A percentile compares a stretch with the other conserved stretches of the same genome.
These are phyloP conservation scores for Hartigia nigra DNA, from an alignment of 2,888 invertebrate species.

Conservation along the genomic window DNA sequence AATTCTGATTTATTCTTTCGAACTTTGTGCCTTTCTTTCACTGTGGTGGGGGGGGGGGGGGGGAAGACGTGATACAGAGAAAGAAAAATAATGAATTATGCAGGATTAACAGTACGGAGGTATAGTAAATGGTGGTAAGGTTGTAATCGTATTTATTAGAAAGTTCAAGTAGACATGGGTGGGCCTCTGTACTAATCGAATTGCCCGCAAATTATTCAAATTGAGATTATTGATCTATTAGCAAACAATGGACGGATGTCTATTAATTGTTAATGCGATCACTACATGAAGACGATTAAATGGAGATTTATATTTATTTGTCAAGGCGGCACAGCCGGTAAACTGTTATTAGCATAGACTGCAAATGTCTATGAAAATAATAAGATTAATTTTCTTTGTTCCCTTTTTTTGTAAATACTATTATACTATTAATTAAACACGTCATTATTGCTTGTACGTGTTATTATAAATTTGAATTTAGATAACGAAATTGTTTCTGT, in stretches of 20 bases:
- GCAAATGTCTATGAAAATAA: background rate
- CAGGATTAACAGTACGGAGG: background rate
- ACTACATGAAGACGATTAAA: background rate
- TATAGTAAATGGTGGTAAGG: background rate
- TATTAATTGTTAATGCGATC: background rate
- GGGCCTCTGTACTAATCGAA: background rate
- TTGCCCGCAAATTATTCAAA: background rate
- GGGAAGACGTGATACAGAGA: background rate
- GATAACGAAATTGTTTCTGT: background rate
- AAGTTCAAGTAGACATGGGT: background rate
- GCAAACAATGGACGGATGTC: background rate
- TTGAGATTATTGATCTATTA: background rate
- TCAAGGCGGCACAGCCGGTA: too few relatives aligned
- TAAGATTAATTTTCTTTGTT: background rate
- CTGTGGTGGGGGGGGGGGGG: background rate
- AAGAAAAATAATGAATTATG: background rate
- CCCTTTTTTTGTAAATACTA: background rate
- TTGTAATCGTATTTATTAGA: background rate
- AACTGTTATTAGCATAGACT: background rate
- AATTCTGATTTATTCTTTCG: background rate
- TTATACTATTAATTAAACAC: background rate
- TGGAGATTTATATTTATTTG: background rate
- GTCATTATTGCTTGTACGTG: background rate
- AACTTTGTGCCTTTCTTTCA: conserved; percentile 1
- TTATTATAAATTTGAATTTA: background rate